A percentile compares a stretch with the other conserved stretches of the same genome.
Conservation (phyloP, 1,140 invertebrate genomes). For the Eupristina koningsbergeri region DNA sequence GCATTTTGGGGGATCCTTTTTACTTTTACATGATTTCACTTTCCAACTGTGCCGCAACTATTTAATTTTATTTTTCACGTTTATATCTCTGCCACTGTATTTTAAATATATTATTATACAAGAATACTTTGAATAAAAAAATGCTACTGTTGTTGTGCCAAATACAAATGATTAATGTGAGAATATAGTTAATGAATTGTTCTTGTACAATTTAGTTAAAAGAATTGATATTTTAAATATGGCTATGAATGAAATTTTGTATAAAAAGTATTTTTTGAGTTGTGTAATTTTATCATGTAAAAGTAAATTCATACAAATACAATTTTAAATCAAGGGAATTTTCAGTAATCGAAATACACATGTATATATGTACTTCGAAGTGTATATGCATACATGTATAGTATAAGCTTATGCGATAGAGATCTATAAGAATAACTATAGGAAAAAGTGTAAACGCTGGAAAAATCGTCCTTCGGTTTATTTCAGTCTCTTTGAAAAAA, state of each 20-base stretch:
- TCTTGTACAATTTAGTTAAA: neutral
- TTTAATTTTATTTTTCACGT: slow-evolving; percentile 10
- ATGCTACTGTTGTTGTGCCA: neutral
- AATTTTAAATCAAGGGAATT: neutral
- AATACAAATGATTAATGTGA: no score
- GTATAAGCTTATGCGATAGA: neutral
- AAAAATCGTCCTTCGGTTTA: slow-evolving; percentile 27
- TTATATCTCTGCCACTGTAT: neutral
- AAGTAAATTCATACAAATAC: neutral
- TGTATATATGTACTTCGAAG: no score
- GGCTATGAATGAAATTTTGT: neutral
- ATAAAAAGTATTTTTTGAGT: neutral
- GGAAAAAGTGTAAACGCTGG: neutral
- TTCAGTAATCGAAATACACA: no score
- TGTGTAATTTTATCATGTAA: neutral
- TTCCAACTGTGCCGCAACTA: slow-evolving; percentile 14
- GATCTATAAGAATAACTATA: neutral
- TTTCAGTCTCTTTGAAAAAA: neutral
- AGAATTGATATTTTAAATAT: no score
- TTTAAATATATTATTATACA: neutral
- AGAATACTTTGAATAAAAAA: neutral
- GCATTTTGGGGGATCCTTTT: slow-evolving; percentile 22
- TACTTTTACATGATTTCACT: slow-evolving; percentile 39
- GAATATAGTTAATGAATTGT: neutral
- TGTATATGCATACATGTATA: neutral